Evolutionary conservation across 2,797 vertebrate genomes (phyloP).

Genomic region (Pipistrellus pipistrellus): DNA sequence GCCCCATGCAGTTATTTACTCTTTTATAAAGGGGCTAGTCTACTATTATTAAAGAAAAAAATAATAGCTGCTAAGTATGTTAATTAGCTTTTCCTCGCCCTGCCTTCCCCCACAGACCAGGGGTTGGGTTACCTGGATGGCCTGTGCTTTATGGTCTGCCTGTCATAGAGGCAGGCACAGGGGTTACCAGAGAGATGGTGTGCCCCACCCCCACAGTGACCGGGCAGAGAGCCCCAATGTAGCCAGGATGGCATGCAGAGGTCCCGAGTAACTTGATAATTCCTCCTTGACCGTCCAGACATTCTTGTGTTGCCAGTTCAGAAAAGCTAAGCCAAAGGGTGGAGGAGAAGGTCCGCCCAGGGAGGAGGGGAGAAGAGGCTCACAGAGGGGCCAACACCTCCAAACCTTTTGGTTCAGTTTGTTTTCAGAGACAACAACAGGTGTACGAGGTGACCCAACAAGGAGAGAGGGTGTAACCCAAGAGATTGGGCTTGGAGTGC

Average conservation of each 20-base stretch:
- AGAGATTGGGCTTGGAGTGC: constrained; percentile 83
- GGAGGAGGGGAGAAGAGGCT: constrained; percentile 60
- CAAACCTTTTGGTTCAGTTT: constrained; percentile 74
- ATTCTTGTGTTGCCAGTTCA: constrained; percentile 69
- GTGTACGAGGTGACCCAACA: constrained; percentile 84
- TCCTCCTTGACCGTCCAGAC: constrained; percentile 69
- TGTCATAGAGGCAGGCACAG: background rate
- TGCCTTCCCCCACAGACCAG: background rate
- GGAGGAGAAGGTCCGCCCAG: constrained; percentile 69
- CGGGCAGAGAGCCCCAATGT: background rate
- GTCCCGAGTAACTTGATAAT: constrained; percentile 16
- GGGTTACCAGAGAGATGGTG: background rate
- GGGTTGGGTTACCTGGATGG: background rate
- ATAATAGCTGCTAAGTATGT: constrained; percentile 54
- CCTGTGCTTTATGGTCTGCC: background rate
- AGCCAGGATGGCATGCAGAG: background rate
- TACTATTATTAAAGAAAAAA: constrained; percentile 72
- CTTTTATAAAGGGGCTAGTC: constrained; percentile 65
- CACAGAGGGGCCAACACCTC: constrained; percentile 48
- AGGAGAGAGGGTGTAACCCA: constrained; percentile 86
- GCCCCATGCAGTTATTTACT: constrained; percentile 44
- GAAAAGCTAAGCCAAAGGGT: constrained; percentile 67
- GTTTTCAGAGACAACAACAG: constrained; percentile 85
- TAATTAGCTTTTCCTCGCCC: constrained; percentile 51
- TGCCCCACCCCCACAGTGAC: background rate